phyloP scores from a whole-genome alignment of 2,888 invertebrate genomes.

The Athrips mouffetella region DNA sequence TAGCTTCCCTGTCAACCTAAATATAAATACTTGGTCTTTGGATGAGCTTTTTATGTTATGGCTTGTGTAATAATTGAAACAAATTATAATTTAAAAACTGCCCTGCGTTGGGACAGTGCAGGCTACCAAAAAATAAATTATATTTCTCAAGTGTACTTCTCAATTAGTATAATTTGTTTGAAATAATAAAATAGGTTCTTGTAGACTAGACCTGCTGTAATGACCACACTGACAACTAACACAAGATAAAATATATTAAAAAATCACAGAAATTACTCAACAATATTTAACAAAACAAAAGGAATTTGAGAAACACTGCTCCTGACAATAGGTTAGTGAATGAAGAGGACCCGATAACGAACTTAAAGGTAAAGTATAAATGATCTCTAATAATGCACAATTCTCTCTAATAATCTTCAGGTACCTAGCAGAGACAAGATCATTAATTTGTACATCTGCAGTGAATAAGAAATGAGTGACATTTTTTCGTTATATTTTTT shows the following conservation, averaged over 20 bases:
- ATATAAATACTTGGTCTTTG: conserved; percentile 73
- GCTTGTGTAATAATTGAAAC: conserved; percentile 70
- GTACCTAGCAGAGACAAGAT: conserved; percentile 67
- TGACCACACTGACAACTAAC: background rate
- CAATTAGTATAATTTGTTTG: conserved; percentile 40
- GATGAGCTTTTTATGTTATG: conserved; percentile 75
- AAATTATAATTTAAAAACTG: too few relatives aligned
- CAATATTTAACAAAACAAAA: conserved; percentile 47
- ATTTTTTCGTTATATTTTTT: background rate
- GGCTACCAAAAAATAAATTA: too few relatives aligned
- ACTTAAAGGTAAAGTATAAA: conserved; percentile 19
- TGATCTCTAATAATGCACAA: conserved; percentile 25
- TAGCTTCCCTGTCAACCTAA: conserved; percentile 68
- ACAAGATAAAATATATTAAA: conserved; percentile 25
- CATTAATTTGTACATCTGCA: conserved; percentile 25
- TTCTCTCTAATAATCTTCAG: conserved; percentile 57
- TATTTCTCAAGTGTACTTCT: conserved; percentile 77
- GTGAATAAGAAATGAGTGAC: conserved; percentile 22
- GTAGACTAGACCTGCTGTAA: conserved; percentile 65
- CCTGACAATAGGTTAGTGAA: conserved; percentile 42
- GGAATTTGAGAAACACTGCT: conserved; percentile 76
- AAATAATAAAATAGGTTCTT: conserved; percentile 31
- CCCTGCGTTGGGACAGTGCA: too few relatives aligned
- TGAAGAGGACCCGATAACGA: conserved; percentile 21
- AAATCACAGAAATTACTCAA: conserved; percentile 56